These are phyloP conservation scores for Semicossyphus pulcher DNA, from an alignment of 2,113 vertebrate species.

Conservation along the genomic window DNA sequence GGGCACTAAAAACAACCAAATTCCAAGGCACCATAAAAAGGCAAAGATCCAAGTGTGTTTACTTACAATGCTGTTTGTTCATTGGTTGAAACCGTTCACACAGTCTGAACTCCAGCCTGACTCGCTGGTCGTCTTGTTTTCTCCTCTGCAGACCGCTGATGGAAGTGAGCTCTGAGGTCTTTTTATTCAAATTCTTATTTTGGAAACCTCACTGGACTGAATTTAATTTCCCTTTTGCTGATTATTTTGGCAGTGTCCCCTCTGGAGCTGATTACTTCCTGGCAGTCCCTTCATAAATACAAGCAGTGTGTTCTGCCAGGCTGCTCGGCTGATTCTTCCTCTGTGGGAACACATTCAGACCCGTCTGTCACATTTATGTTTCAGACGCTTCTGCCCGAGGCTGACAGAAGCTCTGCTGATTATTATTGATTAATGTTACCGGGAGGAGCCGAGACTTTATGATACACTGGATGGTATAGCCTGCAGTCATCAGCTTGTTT, in stretches of 20 bases:
- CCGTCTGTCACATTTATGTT: slow-evolving; percentile 22
- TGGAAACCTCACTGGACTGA: slow-evolving; percentile 13
- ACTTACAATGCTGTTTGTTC: too few relatives aligned
- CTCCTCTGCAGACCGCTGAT: background rate
- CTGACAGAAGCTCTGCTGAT: background rate
- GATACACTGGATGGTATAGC: background rate
- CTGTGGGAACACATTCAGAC: slow-evolving; percentile 16
- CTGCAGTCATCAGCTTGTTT: background rate
- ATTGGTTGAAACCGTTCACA: too few relatives aligned
- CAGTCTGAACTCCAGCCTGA: too few relatives aligned
- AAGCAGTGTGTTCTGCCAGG: slow-evolving; percentile 28
- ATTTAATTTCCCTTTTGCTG: slow-evolving; percentile 46
- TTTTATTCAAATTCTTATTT: slow-evolving; percentile 11
- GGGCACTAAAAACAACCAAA: too few relatives aligned
- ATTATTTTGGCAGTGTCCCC: slow-evolving; percentile 42
- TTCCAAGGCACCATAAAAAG: too few relatives aligned
- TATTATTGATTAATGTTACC: background rate
- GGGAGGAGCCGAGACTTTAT: background rate
- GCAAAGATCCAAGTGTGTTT: too few relatives aligned
- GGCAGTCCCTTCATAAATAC: slow-evolving; percentile 42
- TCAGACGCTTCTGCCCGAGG: background rate
- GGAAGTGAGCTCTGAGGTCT: background rate
- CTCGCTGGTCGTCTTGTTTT: background rate
- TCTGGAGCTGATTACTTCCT: slow-evolving; percentile 35
- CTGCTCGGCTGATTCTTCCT: slow-evolving; percentile 11